Evolutionary conservation across 2,888 invertebrate species (phyloP), one percentile per base, ranked within the genome.

Genomic region (Punctoribates punctum): DNA sequence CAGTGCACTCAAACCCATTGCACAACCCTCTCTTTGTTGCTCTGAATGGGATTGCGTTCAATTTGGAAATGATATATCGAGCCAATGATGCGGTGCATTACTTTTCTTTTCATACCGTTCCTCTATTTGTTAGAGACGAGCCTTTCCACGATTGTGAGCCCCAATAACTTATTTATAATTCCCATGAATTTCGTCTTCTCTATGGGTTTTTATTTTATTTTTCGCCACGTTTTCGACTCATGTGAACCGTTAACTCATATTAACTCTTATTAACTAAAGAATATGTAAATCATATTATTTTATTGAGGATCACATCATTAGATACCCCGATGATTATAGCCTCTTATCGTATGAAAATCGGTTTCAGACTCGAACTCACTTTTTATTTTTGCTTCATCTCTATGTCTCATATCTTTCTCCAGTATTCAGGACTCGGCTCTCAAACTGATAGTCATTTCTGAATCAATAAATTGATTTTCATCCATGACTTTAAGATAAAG

Each of bases 401-500:
- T n/a, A n/a, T n/a, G n/a, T 34, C 34, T 34, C 8, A 34, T 34
- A 34, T 34, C 34, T 34, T 6, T 34, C 5, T 8, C 34, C 8
- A 4, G 34, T n/a, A 34, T 34, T 34, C 34, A 6, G 34, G 34
- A 6, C 34, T 34, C 4, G 3, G 2, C 54, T 54, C 20, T n/a
- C n/a, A 6, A 5, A 20, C 9, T 57, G 23, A 57, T 57, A 60
- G 60, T 60, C 60, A 60, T 60, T 60, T 60, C 4, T 25, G 27
- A 60, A 60, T 60, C 60, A 11, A 60, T 60, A 27, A 27, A 60
- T 60, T 60, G 60, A 60, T 60, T 60, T 60, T 60, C 27, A 60
- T 60, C 60, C 60, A 27, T 60, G 60, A 60, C 60, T 60, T 60
- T 60, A 60, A 60, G 60, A 60, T 60, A 27, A 60, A 60, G 60